Percentiles rank a stretch among this genome's conserved stretches.
These are phyloP conservation scores for Poicephalus meyeri DNA, from an alignment of 2,113 vertebrate genomes.

Conservation along the genomic window DNA sequence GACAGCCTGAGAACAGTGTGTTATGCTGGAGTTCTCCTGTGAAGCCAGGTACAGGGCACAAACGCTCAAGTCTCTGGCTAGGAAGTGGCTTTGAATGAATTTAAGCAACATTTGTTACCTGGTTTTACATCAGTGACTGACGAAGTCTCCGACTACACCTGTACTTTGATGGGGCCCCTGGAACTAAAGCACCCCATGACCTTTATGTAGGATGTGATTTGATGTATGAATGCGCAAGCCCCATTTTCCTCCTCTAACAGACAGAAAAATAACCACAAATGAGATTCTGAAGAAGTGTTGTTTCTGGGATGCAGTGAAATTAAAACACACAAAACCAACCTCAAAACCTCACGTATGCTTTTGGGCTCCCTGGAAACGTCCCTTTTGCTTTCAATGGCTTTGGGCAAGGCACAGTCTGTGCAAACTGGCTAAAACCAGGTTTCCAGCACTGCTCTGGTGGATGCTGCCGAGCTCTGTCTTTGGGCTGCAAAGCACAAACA, in stretches of 20 bases:
- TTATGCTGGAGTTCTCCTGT: neutral
- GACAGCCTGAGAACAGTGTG: neutral
- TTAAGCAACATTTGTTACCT: neutral
- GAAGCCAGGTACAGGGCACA: neutral
- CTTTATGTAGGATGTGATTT: accelerated
- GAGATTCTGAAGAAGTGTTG: neutral
- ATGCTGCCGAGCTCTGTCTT: neutral
- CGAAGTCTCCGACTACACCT: neutral
- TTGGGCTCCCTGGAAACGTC: neutral
- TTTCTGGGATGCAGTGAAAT: neutral
- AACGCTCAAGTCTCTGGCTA: accelerated
- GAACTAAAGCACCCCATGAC: neutral
- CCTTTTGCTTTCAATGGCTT: neutral
- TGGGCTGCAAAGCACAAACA: neutral
- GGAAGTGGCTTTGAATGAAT: neutral
- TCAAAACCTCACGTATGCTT: accelerated
- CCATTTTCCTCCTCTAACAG: neutral
- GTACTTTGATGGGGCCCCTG: accelerated
- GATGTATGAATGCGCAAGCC: neutral
- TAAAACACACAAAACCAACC: neutral
- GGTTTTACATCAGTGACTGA: neutral
- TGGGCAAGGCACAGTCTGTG: neutral
- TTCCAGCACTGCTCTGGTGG: neutral
- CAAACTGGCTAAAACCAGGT: neutral
- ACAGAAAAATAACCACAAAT: neutral